phyloP scores from a whole-genome alignment of 2,888 invertebrate genomes.

The Noctua fimbriata region DNA sequence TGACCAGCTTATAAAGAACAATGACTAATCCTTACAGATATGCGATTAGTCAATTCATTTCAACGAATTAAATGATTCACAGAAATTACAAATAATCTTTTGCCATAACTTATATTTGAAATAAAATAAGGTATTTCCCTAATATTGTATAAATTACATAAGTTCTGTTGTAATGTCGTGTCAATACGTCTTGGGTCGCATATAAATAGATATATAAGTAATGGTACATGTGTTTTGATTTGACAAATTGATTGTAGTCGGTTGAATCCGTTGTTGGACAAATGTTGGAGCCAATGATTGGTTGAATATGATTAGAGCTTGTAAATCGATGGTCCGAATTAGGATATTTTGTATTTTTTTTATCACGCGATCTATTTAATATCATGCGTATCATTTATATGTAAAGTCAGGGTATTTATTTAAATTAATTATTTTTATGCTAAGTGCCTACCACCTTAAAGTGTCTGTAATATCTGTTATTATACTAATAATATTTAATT shows the following conservation, averaged over 20 bases:
- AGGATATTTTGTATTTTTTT: background rate
- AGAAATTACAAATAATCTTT: constrained; percentile 13
- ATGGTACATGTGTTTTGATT: constrained; percentile 65
- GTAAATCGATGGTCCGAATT: background rate
- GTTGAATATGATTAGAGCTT: background rate
- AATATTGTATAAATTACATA: constrained; percentile 69
- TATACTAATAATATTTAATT: too few species aligned
- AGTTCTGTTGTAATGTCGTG: constrained; percentile 65
- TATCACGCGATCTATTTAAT: background rate
- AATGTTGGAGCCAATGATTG: constrained; percentile 38
- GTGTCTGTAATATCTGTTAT: background rate
- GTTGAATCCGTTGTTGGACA: constrained; percentile 33
- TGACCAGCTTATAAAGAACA: constrained; percentile 7
- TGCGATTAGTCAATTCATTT: constrained; percentile 38
- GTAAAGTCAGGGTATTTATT: background rate
- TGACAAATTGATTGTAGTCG: constrained; percentile 75
- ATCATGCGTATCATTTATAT: background rate
- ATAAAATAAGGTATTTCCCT: constrained; percentile 49
- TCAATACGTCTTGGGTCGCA: constrained; percentile 63
- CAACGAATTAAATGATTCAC: constrained; percentile 41
- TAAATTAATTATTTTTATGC: background rate
- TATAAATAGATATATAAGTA: constrained; percentile 70
- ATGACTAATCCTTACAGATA: constrained; percentile 39
- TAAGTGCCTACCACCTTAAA: background rate
- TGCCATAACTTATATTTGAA: constrained; percentile 27